Evolutionary conservation across 2,113 vertebrate genomes (phyloP).

Genomic region (Micromys minutus): DNA sequence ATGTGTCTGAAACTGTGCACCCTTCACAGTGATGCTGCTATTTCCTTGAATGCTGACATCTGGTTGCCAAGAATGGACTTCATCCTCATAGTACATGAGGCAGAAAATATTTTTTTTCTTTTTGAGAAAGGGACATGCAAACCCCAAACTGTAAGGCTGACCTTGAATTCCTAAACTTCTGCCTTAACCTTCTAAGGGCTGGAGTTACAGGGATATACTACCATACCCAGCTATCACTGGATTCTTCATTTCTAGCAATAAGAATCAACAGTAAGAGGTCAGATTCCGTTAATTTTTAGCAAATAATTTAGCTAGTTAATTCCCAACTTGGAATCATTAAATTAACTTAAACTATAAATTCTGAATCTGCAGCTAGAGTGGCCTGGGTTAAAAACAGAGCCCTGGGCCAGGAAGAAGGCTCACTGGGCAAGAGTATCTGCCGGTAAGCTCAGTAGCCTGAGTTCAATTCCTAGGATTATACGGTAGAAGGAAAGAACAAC

Average conservation of each 20-base stretch:
- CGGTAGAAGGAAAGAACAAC: background rate
- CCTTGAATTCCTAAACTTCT: background rate
- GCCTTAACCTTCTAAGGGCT: background rate
- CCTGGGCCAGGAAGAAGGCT: background rate
- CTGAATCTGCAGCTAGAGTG: background rate
- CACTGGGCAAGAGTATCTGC: background rate
- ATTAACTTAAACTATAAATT: conserved; percentile 26
- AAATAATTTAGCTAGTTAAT: conserved; percentile 39
- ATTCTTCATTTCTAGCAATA: conserved; percentile 29
- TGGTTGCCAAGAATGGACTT: background rate
- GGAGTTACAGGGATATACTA: background rate
- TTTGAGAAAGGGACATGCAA: background rate
- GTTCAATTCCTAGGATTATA: background rate
- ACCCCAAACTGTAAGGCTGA: background rate
- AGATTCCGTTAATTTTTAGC: conserved; percentile 13
- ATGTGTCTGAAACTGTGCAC: background rate
- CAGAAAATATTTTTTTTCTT: background rate
- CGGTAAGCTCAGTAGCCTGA: background rate
- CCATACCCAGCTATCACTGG: background rate
- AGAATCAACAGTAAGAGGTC: background rate
- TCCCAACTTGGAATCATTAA: background rate
- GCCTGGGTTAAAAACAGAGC: background rate
- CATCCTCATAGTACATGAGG: background rate
- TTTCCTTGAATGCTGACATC: background rate
- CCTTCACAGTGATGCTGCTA: background rate